Evolutionary conservation across 2,113 vertebrate genomes (phyloP).

Genomic region (Procavia capensis): DNA sequence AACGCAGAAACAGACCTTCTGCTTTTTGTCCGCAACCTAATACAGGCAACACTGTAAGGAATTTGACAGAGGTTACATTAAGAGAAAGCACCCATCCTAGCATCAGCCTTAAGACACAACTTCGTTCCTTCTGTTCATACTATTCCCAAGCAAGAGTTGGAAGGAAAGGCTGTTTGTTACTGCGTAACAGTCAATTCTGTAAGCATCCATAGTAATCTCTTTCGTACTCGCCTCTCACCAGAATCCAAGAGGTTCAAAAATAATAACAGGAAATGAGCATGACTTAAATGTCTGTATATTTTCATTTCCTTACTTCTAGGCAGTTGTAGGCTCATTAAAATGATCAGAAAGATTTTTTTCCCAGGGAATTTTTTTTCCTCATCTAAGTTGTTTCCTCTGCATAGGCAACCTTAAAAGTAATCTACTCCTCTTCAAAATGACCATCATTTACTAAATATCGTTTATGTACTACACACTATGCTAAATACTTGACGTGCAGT

Average conservation of each 20-base stretch:
- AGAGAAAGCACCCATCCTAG: background rate
- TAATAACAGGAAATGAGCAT: background rate
- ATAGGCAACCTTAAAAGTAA: background rate
- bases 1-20: background rate
- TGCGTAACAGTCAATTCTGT: too few relatives aligned
- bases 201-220: background rate
- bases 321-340: background rate
- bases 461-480: background rate
- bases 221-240: background rate
- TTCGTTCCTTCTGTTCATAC: background rate
- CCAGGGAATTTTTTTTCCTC: background rate
- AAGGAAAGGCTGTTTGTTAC: background rate
- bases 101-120: background rate
- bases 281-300: background rate
- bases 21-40: fast-evolving
- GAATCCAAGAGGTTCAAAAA: background rate
- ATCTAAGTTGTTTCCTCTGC: background rate
- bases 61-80: background rate
- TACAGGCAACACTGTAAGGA: background rate
- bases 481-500: background rate
- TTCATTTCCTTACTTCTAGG: background rate
- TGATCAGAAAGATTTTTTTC: background rate
- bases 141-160: background rate
- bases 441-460: background rate
- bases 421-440: background rate